Evolutionary conservation across 2,888 invertebrate genomes (phyloP).

Genomic region (Cheilosia grossa): DNA sequence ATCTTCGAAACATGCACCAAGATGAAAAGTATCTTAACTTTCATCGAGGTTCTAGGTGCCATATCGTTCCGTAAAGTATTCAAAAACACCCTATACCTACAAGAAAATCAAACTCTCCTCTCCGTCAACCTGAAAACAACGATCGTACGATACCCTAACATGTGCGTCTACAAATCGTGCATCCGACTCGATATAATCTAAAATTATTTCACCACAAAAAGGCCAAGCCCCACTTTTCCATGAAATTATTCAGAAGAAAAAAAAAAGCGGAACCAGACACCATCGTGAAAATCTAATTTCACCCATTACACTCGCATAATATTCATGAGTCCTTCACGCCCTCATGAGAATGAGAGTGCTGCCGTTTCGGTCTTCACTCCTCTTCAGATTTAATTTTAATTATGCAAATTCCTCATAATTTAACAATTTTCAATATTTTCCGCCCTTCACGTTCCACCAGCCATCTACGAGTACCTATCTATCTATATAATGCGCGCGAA

Average conservation of each 20-base stretch:
- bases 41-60: no score
- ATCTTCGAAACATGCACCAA: no score
- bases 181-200: slow-evolving; percentile 1
- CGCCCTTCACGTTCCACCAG: slow-evolving; percentile 24
- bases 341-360: slow-evolving; percentile 27
- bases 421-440: slow-evolving; percentile 76
- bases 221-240: slow-evolving; percentile 23
- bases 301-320: slow-evolving; percentile 70
- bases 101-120: background rate
- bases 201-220: slow-evolving; percentile 33
- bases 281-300: slow-evolving; percentile 66
- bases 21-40: no score
- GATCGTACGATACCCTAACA: background rate
- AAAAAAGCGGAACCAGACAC: slow-evolving; percentile 25
- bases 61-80: no score
- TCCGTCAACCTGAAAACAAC: background rate
- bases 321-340: slow-evolving; percentile 72
- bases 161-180: background rate
- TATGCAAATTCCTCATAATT: slow-evolving; percentile 76
- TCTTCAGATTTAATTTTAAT: slow-evolving; percentile 73
- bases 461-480: background rate
- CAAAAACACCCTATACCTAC: no score
- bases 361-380: slow-evolving; percentile 53
- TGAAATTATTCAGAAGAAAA: slow-evolving; percentile 7
- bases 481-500: slow-evolving; percentile 25